Evolutionary conservation across 2,113 vertebrate genomes (phyloP).

Genomic region (Callithrix jacchus): DNA sequence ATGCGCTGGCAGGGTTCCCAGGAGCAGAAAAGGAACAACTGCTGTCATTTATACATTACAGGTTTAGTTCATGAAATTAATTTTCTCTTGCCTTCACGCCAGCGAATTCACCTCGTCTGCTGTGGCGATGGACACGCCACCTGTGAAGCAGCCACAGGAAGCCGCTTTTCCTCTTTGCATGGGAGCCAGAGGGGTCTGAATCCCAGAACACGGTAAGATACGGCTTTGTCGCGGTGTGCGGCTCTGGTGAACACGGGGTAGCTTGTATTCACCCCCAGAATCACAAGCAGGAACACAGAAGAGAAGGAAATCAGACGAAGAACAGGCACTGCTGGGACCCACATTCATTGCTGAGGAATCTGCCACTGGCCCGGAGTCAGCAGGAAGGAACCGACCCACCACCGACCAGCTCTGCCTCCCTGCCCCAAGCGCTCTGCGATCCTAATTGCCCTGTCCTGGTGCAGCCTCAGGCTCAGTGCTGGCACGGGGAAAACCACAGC

Average conservation of each 20-base stretch:
- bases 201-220: rapidly evolving
- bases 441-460: rapidly evolving
- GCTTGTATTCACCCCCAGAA: background rate
- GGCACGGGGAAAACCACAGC: background rate
- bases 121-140: background rate
- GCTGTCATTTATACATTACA: background rate
- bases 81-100: background rate
- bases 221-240: rapidly evolving
- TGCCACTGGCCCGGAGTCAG: rapidly evolving
- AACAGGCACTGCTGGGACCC: rapidly evolving
- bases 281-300: rapidly evolving
- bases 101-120: background rate
- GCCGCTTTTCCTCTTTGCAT: rapidly evolving
- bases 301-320: background rate
- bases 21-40: background rate
- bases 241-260: rapidly evolving
- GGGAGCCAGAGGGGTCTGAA: too few relatives aligned
- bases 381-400: background rate
- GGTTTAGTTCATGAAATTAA: background rate
- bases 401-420: background rate
- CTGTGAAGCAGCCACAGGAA: rapidly evolving
- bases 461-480: rapidly evolving
- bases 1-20: background rate
- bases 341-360: rapidly evolving
- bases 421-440: rapidly evolving